Evolutionary conservation across 2,113 vertebrate genomes (phyloP), one percentile per base, ranked within the genome.

Genomic region (Ictidomys tridecemlineatus): DNA sequence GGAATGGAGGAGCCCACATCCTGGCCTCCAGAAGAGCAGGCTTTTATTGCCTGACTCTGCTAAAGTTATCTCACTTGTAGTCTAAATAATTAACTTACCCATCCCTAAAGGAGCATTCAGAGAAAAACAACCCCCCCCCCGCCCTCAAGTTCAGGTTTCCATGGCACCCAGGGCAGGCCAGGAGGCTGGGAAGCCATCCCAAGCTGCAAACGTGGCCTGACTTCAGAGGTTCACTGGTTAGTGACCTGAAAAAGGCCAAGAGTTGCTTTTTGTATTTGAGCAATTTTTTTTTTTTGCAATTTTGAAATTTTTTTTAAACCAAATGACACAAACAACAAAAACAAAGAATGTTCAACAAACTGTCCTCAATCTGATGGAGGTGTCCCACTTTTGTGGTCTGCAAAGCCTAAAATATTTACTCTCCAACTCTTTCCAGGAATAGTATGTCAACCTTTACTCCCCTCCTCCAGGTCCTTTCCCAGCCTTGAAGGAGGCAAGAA

Each of bases 51-150:
- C 93, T 42, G 91, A 73, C 69, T 96, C 94, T 13, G 37, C 72
- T 73, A 78, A 77, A 82, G 95, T 73, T 70, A 39, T 61, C 94
- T 92, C 95, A 67, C 93, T 96, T 89, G 89, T 95, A 97, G 82
- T 93, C 96, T 98, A 95, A 98, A 97, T 97, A 98, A 98, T 98
- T 98, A 76, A 97, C 95, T 96, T 37, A 18, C 45, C 82, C 37
- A 85, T 85, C 94, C 95, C 97, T 96, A 84, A 94, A 84, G 69
- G 58, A 93, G 91, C 97, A 96, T 97, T 53, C 95, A 87, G 61
- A 95, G 73, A 65, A 92, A 96, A 97, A 95, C 94, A 97, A 96
- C 91, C 79, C 88, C 82, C 0, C 32, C 37, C 14, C 80, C 70
- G 79, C 12, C 85, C 84, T 93, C 76, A 6, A 0, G 32, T 93